These are phyloP conservation scores for Vanessa atalanta DNA, from an alignment of 1,140 invertebrate species.

Conservation along the genomic window DNA sequence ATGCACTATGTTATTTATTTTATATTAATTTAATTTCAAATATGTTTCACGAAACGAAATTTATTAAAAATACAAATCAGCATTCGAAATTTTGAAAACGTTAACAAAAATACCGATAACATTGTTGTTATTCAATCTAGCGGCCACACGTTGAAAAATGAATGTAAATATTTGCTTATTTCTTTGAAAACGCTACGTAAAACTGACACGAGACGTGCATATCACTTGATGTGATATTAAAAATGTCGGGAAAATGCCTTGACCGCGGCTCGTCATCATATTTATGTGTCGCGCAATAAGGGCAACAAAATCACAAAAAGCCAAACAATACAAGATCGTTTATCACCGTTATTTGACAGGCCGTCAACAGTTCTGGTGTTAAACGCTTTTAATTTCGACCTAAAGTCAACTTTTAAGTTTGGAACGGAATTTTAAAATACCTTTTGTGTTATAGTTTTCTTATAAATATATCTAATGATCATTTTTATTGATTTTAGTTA, in stretches of 20 bases:
- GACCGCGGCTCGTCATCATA: slow-evolving; percentile 14
- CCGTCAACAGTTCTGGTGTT: slow-evolving; percentile 20
- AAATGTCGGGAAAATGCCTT: slow-evolving; percentile 39
- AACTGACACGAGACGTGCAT: slow-evolving; percentile 52
- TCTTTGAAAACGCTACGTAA: slow-evolving; percentile 49
- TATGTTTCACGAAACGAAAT: too few species aligned
- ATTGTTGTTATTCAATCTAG: slow-evolving; percentile 13
- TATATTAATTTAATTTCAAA: too few species aligned
- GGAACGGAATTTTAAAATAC: slow-evolving; percentile 5
- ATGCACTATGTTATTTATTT: too few species aligned
- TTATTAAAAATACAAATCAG: too few species aligned
- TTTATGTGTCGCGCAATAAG: slow-evolving; percentile 11
- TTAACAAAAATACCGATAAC: neutral
- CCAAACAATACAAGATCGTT: slow-evolving; percentile 21
- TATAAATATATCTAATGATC: neutral
- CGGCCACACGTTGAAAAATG: slow-evolving; percentile 56
- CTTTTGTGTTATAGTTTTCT: neutral
- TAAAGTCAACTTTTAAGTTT: slow-evolving; percentile 7
- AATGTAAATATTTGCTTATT: slow-evolving; percentile 61
- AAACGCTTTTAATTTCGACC: slow-evolving; percentile 13
- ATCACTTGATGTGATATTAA: slow-evolving; percentile 57
- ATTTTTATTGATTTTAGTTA: neutral
- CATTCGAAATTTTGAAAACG: neutral
- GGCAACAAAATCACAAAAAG: slow-evolving; percentile 6
- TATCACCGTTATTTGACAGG: slow-evolving; percentile 15